phyloP scores from a whole-genome alignment of 2,113 vertebrate species.

The Pteronura brasiliensis region DNA sequence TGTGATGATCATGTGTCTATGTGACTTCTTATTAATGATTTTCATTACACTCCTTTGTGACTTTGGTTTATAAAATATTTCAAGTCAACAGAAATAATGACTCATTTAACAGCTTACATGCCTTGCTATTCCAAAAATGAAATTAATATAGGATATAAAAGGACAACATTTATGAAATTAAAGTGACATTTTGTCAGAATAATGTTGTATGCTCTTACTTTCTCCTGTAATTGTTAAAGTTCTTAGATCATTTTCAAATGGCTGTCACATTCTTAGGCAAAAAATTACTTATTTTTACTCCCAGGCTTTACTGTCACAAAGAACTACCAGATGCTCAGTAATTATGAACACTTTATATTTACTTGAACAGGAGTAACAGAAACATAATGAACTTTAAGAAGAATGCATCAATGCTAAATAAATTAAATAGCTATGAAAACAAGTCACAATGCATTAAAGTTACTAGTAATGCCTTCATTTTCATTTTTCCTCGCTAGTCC shows the following conservation, averaged over 20 bases:
- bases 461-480: not conserved
- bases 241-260: not conserved
- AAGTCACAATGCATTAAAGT: not conserved
- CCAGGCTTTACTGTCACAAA: not conserved
- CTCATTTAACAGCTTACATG: not conserved
- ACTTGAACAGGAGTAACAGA: not conserved
- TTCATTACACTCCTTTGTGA: not conserved
- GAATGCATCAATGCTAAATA: not conserved
- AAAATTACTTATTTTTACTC: not conserved
- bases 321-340: not conserved
- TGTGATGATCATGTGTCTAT: not conserved
- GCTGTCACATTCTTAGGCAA: not conserved
- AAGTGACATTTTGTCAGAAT: not conserved
- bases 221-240: not conserved
- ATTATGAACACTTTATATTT: not conserved
- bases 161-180: not conserved
- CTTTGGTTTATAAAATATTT: slow-evolving; percentile 9
- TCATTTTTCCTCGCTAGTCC: not conserved
- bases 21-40: not conserved
- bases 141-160: not conserved
- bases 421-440: not conserved
- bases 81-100: not conserved
- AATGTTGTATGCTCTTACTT: not conserved
- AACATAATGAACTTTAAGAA: not conserved
- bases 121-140: not conserved